Conservation (phyloP, 2,888 invertebrate species). For the Hemistola chrysoprasaria region DNA sequence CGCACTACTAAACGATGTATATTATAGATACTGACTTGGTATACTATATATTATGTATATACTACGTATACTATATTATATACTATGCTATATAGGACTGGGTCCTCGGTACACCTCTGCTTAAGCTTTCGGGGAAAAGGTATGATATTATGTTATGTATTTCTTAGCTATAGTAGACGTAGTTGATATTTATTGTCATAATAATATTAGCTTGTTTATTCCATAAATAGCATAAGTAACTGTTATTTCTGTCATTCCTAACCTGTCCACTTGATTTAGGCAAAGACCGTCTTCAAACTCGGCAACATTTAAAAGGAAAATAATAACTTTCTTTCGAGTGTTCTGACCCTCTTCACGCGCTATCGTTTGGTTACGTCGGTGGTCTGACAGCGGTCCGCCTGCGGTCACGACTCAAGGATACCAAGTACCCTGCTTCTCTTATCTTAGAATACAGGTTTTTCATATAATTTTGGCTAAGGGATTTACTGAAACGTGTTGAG, state of each 20-base stretch:
- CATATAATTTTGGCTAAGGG: neutral
- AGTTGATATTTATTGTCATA: too few species aligned
- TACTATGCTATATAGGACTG: too few species aligned
- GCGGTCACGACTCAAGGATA: constrained; percentile 19
- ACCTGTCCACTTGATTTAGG: constrained; percentile 35
- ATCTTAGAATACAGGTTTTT: constrained; percentile 16
- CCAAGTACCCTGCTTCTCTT: constrained; percentile 11
- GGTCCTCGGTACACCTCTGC: too few species aligned
- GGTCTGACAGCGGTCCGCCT: constrained; percentile 48
- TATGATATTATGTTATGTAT: too few species aligned
- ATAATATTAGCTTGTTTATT: constrained; percentile 1
- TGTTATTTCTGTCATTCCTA: constrained; percentile 24
- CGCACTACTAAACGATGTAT: constrained; percentile 1
- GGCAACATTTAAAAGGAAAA: constrained; percentile 35
- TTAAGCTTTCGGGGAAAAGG: too few species aligned
- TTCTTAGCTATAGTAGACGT: too few species aligned
- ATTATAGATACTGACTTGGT: too few species aligned
- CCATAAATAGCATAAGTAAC: constrained; percentile 11
- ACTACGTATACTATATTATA: too few species aligned
- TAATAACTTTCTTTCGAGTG: constrained; percentile 33
- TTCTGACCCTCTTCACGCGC: constrained; percentile 47
- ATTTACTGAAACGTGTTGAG: too few species aligned
- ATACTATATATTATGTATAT: too few species aligned
- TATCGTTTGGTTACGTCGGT: constrained; percentile 37
- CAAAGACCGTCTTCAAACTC: constrained; percentile 34